Evolutionary conservation across 2,888 invertebrate genomes (phyloP).

Genomic region (Brassicogethes aeneus): DNA sequence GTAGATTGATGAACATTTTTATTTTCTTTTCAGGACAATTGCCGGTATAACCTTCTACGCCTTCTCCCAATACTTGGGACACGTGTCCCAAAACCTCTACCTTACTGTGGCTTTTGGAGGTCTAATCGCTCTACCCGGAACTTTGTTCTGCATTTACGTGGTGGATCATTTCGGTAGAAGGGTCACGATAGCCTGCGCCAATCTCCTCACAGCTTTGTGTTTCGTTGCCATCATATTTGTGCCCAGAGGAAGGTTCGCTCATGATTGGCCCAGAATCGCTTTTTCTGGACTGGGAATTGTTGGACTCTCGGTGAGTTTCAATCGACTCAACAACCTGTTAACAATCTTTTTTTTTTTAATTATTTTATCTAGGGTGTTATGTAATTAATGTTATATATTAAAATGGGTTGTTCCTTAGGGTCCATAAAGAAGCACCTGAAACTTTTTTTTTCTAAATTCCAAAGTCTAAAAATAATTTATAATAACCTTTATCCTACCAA

Average conservation of each 20-base stretch:
- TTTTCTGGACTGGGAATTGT: slow-evolving; percentile 56
- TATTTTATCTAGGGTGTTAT: too few species aligned
- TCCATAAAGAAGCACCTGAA: too few species aligned
- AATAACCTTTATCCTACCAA: too few species aligned
- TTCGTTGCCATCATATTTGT: slow-evolving; percentile 44
- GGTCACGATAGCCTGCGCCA: slow-evolving; percentile 43
- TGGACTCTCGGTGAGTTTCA: slow-evolving; percentile 50
- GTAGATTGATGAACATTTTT: neutral
- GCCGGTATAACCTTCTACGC: slow-evolving; percentile 51
- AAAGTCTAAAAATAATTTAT: too few species aligned
- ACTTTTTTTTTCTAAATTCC: too few species aligned
- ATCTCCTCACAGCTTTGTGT: slow-evolving; percentile 43
- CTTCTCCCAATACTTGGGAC: slow-evolving; percentile 51
- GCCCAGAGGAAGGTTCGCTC: slow-evolving; percentile 39
- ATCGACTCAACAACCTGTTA: slow-evolving; percentile 1
- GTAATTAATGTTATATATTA: too few species aligned
- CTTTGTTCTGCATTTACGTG: slow-evolving; percentile 44
- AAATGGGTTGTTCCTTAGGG: too few species aligned
- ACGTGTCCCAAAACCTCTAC: slow-evolving; percentile 47
- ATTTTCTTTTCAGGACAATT: slow-evolving; percentile 42
- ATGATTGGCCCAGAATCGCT: slow-evolving; percentile 48
- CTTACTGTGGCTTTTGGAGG: slow-evolving; percentile 47
- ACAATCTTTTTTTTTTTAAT: slow-evolving; percentile 1
- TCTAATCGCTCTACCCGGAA: slow-evolving; percentile 47
- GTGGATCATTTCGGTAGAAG: slow-evolving; percentile 45